These are phyloP conservation scores for Limnephilus auricula DNA, from an alignment of 2,888 invertebrate genomes.

Conservation along the genomic window DNA sequence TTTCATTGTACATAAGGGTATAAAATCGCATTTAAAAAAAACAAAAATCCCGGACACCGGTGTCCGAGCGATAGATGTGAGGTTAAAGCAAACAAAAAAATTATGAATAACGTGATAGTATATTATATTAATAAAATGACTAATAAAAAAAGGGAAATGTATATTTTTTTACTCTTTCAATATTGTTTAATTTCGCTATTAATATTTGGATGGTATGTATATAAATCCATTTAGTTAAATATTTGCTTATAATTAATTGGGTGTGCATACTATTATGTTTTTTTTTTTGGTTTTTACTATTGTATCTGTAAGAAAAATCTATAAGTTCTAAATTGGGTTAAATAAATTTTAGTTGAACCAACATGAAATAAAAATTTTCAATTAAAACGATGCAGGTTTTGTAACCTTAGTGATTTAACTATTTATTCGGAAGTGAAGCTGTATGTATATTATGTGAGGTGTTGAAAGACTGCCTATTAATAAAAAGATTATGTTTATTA, in stretches of 20 bases:
- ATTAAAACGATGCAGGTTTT: neutral
- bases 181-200: neutral
- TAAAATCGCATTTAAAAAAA: too few relatives aligned
- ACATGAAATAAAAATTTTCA: neutral
- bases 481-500: conserved; percentile 19
- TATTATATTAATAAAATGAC: neutral
- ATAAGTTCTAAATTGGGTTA: neutral
- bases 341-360: conserved; percentile 21
- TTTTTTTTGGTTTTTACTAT: neutral
- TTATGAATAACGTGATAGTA: neutral
- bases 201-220: neutral
- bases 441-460: neutral
- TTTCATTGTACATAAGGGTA: too few relatives aligned
- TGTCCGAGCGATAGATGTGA: too few relatives aligned
- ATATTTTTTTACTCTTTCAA: conserved; percentile 10
- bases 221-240: neutral
- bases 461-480: conserved; percentile 30
- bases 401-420: neutral
- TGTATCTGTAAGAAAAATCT: neutral
- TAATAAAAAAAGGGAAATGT: neutral
- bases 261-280: neutral
- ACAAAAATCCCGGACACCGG: too few relatives aligned
- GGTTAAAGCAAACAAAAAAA: neutral
- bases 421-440: conserved; percentile 4
- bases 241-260: conserved; percentile 12